Percentiles rank a stretch among this genome's conserved stretches.
These are phyloP conservation scores for Coecobrya sp. DNA, from an alignment of 2,888 invertebrate genomes.

Conservation along the genomic window DNA sequence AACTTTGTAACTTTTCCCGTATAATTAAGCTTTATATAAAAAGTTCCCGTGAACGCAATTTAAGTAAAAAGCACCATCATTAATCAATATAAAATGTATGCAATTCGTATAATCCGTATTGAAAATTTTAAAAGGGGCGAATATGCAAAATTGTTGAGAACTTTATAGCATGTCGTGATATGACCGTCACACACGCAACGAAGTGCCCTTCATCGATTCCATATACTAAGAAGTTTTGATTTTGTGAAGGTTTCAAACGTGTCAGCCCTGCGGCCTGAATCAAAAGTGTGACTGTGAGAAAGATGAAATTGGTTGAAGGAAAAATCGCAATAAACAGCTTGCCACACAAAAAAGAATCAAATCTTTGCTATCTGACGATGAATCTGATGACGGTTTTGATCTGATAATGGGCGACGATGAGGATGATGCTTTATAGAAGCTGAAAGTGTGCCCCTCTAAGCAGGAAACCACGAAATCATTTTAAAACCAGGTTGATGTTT, in stretches of 20 bases:
- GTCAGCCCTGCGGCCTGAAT: conserved; percentile 15
- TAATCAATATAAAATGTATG: background rate
- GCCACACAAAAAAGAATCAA: conserved; percentile 27
- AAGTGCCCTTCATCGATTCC: conserved; percentile 14
- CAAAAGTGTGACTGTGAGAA: conserved; percentile 43
- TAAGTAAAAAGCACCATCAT: conserved; percentile 2
- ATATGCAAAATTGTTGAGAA: conserved; percentile 21
- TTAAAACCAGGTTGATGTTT: conserved; percentile 71
- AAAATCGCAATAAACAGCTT: background rate
- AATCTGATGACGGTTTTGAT: background rate
- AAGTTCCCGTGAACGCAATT: conserved; percentile 3
- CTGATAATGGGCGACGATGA: conserved; percentile 30
- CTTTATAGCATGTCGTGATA: background rate
- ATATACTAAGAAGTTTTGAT: background rate
- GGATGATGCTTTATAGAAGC: background rate
- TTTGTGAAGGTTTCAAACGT: conserved; percentile 1
- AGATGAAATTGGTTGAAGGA: background rate
- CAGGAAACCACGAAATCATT: conserved; percentile 49
- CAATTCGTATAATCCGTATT: background rate
- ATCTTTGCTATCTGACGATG: background rate
- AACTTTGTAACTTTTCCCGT: conserved; percentile 23
- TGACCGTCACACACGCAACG: conserved; percentile 47
- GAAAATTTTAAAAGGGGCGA: background rate
- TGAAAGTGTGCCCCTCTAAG: conserved; percentile 30
- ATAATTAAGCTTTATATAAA: conserved; percentile 29